Evolutionary conservation across 2,888 invertebrate genomes (phyloP).

Genomic region (Bibio marci): DNA sequence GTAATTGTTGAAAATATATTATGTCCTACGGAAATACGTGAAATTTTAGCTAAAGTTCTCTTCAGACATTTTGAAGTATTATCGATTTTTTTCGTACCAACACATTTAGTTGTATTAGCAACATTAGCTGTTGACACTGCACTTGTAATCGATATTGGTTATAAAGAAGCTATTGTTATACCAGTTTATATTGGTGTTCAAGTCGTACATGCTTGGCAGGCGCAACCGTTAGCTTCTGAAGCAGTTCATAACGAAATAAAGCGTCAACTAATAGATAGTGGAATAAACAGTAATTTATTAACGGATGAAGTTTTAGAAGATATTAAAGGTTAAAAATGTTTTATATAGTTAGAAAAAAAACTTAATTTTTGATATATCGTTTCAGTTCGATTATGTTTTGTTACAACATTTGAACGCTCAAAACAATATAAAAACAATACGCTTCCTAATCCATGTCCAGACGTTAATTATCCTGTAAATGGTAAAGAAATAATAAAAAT

Average conservation of each 20-base stretch:
- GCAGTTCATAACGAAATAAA: conserved; percentile 48
- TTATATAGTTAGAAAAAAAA: neutral
- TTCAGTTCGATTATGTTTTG: conserved; percentile 72
- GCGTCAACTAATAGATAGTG: conserved; percentile 30
- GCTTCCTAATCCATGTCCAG: conserved; percentile 36
- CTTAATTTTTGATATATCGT: conserved; percentile 4
- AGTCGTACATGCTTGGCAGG: conserved; percentile 67
- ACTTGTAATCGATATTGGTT: conserved; percentile 78
- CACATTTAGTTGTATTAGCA: conserved; percentile 66
- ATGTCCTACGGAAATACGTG: conserved; percentile 62
- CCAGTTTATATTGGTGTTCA: conserved; percentile 80
- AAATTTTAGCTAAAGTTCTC: conserved; percentile 79
- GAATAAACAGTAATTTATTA: conserved; percentile 28
- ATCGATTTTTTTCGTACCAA: conserved; percentile 65
- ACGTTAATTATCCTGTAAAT: conserved; percentile 47
- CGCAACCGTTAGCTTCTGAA: conserved; percentile 59
- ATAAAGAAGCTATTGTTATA: conserved; percentile 61
- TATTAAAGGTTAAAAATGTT: conserved; percentile 44
- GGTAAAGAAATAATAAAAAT: conserved; percentile 44
- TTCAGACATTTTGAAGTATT: conserved; percentile 85
- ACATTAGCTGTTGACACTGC: conserved; percentile 69
- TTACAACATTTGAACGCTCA: conserved; percentile 56
- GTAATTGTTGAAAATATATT: conserved; percentile 84
- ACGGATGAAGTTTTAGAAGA: conserved; percentile 49
- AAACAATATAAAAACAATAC: conserved; percentile 31